Evolutionary conservation across 37 sponge, comb jelly and placozoan genomes (phyloP), one percentile per base, ranked within the genome.

Genomic region (Theonella swinhoei): DNA sequence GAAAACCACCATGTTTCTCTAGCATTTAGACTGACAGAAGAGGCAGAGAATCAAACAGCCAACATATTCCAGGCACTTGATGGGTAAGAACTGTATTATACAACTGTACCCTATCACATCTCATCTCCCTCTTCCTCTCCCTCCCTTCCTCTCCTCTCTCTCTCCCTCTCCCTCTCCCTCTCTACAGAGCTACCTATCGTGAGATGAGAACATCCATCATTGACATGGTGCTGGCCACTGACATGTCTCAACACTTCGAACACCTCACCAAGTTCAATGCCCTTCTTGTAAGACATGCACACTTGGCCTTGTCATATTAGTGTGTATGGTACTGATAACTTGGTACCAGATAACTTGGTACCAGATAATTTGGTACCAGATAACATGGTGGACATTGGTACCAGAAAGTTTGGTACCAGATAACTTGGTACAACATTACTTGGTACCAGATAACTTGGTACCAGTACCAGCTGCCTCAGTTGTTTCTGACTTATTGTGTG

Each of bases 231-330:
- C 70, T 96, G 63, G 94, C 97, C 5, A 96, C 97, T 29, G 97
- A 96, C 80, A 96, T 96, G 94, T 84, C 97, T 23, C 91, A 91
- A 47, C 97, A 96, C 66, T 94, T 96, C 77, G 94, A 93, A 62
- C 90, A 96, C 72, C 83, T 94, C 28, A 72, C 86, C 31, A 96
- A 94, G 83, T 96, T 96, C 78, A 87, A 81, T 26, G 38, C 62
- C 28, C 22, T 42, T 63, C 17, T 70, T 4, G 68, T 88, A 62
- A 83, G 79, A 3, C 0, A 22, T 9, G 63, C 25, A 42, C 7
- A 14, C 11, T 41, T 19, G 30, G 30, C 67, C 20, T 33, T 9
- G 39, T 28, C 3, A 58, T 58, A 19, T 58, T 20, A 20, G 60
- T 62, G 38, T 14, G 58, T 28, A 60, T 8, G 3, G 17, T 77